Conservation (phyloP, 2,797 vertebrate genomes). For the Babyrousa celebensis region DNA sequence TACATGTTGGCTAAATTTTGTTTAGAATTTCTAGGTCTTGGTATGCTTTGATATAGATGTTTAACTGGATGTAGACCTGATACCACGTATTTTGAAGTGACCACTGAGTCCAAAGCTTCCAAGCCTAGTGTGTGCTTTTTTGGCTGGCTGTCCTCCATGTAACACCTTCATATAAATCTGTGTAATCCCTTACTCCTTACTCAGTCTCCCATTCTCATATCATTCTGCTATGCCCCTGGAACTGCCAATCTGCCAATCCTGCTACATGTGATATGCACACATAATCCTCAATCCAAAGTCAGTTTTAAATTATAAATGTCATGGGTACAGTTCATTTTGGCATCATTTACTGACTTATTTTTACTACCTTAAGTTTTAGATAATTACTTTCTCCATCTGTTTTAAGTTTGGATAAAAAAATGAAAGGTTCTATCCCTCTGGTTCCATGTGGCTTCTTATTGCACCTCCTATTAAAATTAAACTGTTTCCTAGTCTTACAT, state of each 20-base stretch:
- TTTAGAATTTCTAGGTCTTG: background rate
- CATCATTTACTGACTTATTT: background rate
- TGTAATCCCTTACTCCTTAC: background rate
- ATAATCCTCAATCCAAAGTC: background rate
- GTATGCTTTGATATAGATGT: background rate
- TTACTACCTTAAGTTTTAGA: background rate
- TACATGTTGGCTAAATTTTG: background rate
- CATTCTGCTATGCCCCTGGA: background rate
- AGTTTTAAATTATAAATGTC: background rate
- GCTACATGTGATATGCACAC: background rate
- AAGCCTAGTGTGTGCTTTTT: background rate
- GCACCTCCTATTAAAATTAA: background rate
- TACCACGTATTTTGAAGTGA: background rate
- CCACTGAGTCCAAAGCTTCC: background rate
- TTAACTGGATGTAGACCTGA: background rate
- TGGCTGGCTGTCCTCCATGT: background rate
- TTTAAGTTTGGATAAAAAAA: slow-evolving; percentile 6
- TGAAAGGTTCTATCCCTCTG: background rate
- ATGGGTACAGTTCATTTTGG: background rate
- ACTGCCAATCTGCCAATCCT: too few species aligned
- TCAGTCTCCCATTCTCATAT: background rate
- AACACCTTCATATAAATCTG: too few species aligned
- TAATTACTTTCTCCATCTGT: background rate
- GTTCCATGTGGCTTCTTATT: background rate
- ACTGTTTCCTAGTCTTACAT: too few species aligned